Conservation (phyloP, 2,113 vertebrate species). For the Scopus umbretta region DNA sequence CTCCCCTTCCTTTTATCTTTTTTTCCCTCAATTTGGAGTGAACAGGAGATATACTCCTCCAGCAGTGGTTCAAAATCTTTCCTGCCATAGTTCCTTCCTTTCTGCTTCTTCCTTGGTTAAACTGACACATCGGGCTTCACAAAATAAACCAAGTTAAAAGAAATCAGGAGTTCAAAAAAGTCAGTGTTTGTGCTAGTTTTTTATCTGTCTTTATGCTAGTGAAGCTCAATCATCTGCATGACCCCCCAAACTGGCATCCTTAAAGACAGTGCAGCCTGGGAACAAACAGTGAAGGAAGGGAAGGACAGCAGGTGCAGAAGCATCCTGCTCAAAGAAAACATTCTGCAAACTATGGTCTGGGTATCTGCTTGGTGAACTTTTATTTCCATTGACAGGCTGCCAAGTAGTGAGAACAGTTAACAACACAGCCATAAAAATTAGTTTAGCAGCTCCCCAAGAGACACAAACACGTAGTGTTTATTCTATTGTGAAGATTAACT, state of each 20-base stretch:
- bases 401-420: neutral
- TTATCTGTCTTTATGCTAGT: neutral
- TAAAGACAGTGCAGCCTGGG: neutral
- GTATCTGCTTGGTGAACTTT: neutral
- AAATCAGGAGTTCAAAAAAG: neutral
- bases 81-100: neutral
- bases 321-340: neutral
- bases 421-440: slow-evolving; percentile 24
- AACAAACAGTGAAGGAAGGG: neutral
- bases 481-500: slow-evolving; percentile 28
- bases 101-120: neutral
- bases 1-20: neutral
- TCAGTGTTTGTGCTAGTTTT: neutral
- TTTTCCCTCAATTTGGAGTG: neutral
- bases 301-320: neutral
- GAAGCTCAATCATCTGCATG: neutral
- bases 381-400: slow-evolving; percentile 42
- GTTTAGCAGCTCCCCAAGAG: slow-evolving; percentile 27
- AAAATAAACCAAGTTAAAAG: neutral
- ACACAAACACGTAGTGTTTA: neutral
- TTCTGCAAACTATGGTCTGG: neutral
- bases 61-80: neutral
- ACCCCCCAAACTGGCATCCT: neutral
- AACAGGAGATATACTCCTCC: rapidly evolving
- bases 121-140: neutral